Evolutionary conservation across 2,797 vertebrate genomes (phyloP), one percentile per base, ranked within the genome.

Genomic region (Allobates femoralis): DNA sequence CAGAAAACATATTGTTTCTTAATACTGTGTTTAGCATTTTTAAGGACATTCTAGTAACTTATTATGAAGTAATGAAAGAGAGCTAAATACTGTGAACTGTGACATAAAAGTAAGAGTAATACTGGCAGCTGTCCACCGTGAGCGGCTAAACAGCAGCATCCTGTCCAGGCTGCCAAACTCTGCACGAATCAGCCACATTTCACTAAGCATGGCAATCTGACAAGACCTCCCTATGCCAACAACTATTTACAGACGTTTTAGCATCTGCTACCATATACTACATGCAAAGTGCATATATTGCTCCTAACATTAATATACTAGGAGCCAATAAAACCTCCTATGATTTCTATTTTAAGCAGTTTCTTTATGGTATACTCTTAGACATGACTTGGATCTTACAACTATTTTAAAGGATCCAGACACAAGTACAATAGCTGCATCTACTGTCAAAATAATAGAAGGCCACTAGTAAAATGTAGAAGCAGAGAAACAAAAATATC

Each of bases 101-200:
- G 80, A 73, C 81, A 83, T 83, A 74, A 55, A 69, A 69, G 66
- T 37, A 79, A 80, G 84, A 81, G 76, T 84, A 80, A 80, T 60
- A 46, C 76, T 84, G 86, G 81, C 86, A 87, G 53, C 58, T 21
- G n/a, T 80, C 86, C 82, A 87, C 86, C 46, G 30, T 62, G 81
- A 41, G 21, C 76, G 34, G 73, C 76, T 73, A 60, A 84, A 84
- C 82, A 75, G 81, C 66, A 87, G 86, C 46, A 84, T 87, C 86
- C 81, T 87, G 81, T 64, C 28, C 76, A 84, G 67, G 80, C 82
- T 84, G 86, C 86, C 86, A 87, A 84, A 32, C 26, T 56, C 67
- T 80, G 81, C 66, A 66, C 55, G 34, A 62, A 84, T 79, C 76
- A 84, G 75, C 66, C 81, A 87, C 64, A 75, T 87, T 87, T 84